Evolutionary conservation across 2,797 vertebrate species (phyloP).

Genomic region (Chelmon rostratus): DNA sequence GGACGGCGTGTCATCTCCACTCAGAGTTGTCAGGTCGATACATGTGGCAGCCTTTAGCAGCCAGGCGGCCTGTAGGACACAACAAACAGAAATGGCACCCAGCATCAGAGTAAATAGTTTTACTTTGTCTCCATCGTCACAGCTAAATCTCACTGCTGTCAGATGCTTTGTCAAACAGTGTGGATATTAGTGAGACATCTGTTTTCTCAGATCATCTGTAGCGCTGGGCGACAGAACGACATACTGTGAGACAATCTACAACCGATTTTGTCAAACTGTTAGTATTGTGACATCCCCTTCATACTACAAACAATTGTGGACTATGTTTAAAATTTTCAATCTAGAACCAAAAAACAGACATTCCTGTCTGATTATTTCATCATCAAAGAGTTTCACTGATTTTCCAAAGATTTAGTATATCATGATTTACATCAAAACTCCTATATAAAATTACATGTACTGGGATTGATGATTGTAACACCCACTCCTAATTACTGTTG

Average conservation of each 20-base stretch:
- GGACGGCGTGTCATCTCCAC: constrained; percentile 93
- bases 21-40: constrained; percentile 95
- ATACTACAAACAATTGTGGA: not conserved
- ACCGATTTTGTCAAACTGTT: not conserved
- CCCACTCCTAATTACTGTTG: not conserved
- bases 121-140: not conserved
- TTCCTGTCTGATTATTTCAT: not conserved
- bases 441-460: not conserved
- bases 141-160: not conserved
- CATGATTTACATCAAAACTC: not conserved
- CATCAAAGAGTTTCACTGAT: not conserved
- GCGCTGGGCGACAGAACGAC: not conserved
- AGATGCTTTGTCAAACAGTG: not conserved
- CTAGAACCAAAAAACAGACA: not conserved
- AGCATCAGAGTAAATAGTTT: not conserved
- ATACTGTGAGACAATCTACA: too few species aligned
- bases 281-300: not conserved
- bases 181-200: not conserved
- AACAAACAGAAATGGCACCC: not conserved
- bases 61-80: constrained; percentile 91
- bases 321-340: not conserved
- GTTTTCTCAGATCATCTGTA: not conserved
- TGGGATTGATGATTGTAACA: not conserved
- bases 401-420: not conserved
- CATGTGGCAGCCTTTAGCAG: constrained; percentile 93